phyloP scores from a whole-genome alignment of 2,797 vertebrate species.

The Hyperoplus immaculatus region DNA sequence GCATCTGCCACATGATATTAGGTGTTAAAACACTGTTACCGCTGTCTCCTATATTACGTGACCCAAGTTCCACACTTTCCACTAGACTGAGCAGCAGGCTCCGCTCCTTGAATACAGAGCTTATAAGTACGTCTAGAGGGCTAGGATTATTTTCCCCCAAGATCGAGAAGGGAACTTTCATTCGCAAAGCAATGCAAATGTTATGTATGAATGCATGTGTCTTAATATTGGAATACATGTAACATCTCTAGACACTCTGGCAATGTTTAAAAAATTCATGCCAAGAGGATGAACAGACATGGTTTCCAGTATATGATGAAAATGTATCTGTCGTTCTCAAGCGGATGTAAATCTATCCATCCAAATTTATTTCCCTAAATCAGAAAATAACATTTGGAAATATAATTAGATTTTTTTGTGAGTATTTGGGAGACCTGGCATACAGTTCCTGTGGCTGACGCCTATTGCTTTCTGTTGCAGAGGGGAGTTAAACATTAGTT shows the following conservation, averaged over 20 bases:
- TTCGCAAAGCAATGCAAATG: neutral
- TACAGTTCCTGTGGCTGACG: neutral
- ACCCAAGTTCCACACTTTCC: neutral
- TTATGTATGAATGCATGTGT: neutral
- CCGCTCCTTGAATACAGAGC: neutral
- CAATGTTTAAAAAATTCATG: neutral
- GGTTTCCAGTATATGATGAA: neutral
- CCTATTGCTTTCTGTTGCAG: conserved; percentile 2
- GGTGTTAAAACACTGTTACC: conserved; percentile 7
- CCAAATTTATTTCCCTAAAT: neutral
- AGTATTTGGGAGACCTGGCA: neutral
- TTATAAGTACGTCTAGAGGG: neutral
- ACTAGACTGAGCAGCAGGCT: too few species aligned
- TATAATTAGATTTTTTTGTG: neutral
- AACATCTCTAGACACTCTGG: neutral
- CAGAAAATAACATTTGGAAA: neutral
- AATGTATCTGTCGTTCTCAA: neutral
- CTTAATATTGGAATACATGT: neutral
- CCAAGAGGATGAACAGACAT: neutral
- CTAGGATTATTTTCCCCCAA: neutral
- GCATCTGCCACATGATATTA: neutral
- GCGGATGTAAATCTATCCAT: neutral
- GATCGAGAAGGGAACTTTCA: neutral
- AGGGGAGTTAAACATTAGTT: neutral
- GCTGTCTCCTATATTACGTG: neutral